Conservation (phyloP, 2,113 vertebrate species). For the Nesogale talazaci region DNA sequence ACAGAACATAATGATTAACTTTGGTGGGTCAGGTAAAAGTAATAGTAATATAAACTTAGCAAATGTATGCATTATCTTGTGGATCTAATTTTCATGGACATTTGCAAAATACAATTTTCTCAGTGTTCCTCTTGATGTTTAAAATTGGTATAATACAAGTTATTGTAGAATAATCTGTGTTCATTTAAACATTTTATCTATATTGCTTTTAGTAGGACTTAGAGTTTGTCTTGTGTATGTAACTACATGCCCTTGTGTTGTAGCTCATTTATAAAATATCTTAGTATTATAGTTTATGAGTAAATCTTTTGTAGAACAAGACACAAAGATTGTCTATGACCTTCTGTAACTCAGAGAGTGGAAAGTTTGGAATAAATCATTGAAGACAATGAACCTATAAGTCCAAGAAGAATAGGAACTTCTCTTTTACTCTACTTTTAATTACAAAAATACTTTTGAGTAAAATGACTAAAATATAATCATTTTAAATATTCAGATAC, state of each 20-base stretch:
- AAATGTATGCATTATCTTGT: too few relatives aligned
- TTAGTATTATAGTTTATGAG: background rate
- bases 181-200: background rate
- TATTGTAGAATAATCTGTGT: background rate
- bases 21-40: background rate
- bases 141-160: background rate
- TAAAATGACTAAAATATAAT: constrained; percentile 66
- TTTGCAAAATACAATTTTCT: too few relatives aligned
- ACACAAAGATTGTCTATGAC: background rate
- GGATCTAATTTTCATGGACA: too few relatives aligned
- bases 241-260: background rate
- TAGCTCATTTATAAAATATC: background rate
- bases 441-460: constrained; percentile 50
- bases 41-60: too few relatives aligned
- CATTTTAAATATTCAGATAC: constrained; percentile 61
- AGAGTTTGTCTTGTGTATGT: background rate
- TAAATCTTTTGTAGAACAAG: background rate
- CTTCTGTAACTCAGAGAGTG: background rate
- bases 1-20: background rate
- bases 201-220: background rate
- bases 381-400: background rate
- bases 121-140: background rate
- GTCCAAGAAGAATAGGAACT: background rate
- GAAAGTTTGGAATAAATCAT: background rate
- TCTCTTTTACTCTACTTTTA: constrained; percentile 41